Base-by-base conservation (phyloP, 2,113 vertebrate genomes). In the Semnornis frantzii region DNA sequence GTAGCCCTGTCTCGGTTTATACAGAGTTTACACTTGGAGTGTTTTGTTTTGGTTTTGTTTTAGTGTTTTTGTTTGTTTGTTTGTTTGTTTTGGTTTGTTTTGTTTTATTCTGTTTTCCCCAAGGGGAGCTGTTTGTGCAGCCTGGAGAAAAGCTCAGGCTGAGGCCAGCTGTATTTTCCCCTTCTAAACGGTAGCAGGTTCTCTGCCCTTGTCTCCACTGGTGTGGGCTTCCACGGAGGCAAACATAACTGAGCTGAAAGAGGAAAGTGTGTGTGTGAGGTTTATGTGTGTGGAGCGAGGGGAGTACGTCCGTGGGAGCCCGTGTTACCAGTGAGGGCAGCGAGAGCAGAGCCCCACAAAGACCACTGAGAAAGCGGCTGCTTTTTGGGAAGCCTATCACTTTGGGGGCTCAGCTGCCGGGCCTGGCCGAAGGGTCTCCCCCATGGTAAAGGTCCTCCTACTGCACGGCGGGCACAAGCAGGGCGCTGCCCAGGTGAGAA, bases 151-250 rank as follows among this genome's bases (percentile, higher is more conserved):
- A 48, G 42, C 1, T 5, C 28, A 18, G 58, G 20, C 46, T 62
- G 44, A 44, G 28, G 12, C 37, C 64, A 54, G 46, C 30, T 48
- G 28, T 18, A 4, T 52, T 87, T 80, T 76, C 20, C 15, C 42
- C 1, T 1, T 12, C 39, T 64, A 28, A 28, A 15, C 0, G 14
- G 19, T 28, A 73, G 13, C 28, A 72, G 24, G 20, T 33, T 58
- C 28, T 78, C 78, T 50, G 31, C 28, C 52, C 31, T 62, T 5
- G 42, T 21, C 18, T 70, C 12, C 50, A 5, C 3, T 7, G 4
- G 10, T 16, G 34, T 0, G 0, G 1, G 19, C 28, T 59, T 39
- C 59, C 69, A 62, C 57, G 24, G 21, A 20, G 19, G 27, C 7
- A 83, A 77, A 76, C 55, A 9, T 3, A 85, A 10, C 58, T 54